Evolutionary conservation across 64 coral and sea anemone species (phyloP), one percentile per base, ranked within the genome.

Genomic region (Acropora yongei): DNA sequence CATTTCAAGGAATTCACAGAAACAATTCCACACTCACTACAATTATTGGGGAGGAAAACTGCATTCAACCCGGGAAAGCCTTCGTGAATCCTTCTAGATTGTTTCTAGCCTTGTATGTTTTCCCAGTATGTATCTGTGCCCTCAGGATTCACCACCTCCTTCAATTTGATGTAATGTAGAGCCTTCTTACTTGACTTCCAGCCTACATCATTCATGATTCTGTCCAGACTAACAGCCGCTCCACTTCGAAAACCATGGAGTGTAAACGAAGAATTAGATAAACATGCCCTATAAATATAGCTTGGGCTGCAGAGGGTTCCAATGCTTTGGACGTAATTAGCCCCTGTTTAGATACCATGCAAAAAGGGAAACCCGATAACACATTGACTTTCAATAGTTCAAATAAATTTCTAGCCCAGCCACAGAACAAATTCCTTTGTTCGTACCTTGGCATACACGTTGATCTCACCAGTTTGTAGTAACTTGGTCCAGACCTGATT

Each of bases 401-500:
- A 81, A 49, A 81, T 49, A 81, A 12, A 81, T 47, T 49, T 81
- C 79, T 1, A 81, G 13, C 9, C 79, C 48, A 39, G 2, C 7
- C 2, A 81, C 79, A 10, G 79, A 0, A 48, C 79, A 81, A 49
- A 81, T 4, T 41, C 2, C 12, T 47, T 78, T 78, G 47, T 78
- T 78, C 79, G 5, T 39, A 0, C 79, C 78, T 8, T 49, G 47
- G 89, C 76, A 68, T 81, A 90, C 8, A 90, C 58, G 61, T 82
- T 82, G 0, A 65, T 20, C 8, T 78, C 53, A 0, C 89, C 89
- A 20, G 77, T 18, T 30, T 78, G 40, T 8, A 75, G 41, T 3
- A 60, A 47, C 49, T 90, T 90, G 20, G 89, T 90, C 57, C 77
- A 50, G 9, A 74, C 60, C 65, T 90, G 89, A 18, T 82, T 90